Evolutionary conservation across 1,140 invertebrate genomes (phyloP).

Genomic region (Ips nitidus): DNA sequence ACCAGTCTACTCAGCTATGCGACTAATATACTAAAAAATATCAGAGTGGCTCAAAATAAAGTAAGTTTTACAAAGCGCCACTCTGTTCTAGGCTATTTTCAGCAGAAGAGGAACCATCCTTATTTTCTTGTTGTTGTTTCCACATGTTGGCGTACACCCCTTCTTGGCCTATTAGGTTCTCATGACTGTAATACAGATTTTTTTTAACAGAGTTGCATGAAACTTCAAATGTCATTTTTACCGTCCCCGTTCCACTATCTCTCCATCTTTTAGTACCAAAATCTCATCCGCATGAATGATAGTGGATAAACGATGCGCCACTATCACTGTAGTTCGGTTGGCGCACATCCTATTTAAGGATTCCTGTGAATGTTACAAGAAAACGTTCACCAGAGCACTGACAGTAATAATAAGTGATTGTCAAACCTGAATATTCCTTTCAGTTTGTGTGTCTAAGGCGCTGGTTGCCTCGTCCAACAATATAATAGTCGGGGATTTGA

Average conservation of each 20-base stretch:
- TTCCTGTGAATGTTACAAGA: constrained; percentile 37
- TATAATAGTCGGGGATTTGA: constrained; percentile 78
- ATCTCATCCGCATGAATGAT: constrained; percentile 93
- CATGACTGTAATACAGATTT: constrained; percentile 68
- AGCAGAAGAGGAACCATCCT: constrained; percentile 19
- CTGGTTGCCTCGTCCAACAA: constrained; percentile 90
- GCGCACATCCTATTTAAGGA: constrained; percentile 72
- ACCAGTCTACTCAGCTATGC: too few species aligned
- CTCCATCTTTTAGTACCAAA: constrained; percentile 84
- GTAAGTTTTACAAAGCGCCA: background rate
- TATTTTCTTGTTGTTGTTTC: constrained; percentile 75
- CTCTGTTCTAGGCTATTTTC: constrained; percentile 37
- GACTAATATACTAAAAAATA: too few species aligned
- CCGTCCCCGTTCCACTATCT: constrained; percentile 89
- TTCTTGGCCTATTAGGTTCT: constrained; percentile 68
- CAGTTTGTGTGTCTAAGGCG: constrained; percentile 81
- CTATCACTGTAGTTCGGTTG: constrained; percentile 88
- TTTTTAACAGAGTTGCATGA: constrained; percentile 26
- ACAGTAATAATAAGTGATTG: too few species aligned
- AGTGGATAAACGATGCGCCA: constrained; percentile 91
- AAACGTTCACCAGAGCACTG: background rate
- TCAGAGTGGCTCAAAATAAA: too few species aligned
- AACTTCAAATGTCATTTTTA: constrained; percentile 46
- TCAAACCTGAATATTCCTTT: constrained; percentile 73
- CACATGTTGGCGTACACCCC: constrained; percentile 87